Evolutionary conservation across 2,797 vertebrate species (phyloP), one percentile per base, ranked within the genome.

Genomic region (Sylvilagus floridanus): DNA sequence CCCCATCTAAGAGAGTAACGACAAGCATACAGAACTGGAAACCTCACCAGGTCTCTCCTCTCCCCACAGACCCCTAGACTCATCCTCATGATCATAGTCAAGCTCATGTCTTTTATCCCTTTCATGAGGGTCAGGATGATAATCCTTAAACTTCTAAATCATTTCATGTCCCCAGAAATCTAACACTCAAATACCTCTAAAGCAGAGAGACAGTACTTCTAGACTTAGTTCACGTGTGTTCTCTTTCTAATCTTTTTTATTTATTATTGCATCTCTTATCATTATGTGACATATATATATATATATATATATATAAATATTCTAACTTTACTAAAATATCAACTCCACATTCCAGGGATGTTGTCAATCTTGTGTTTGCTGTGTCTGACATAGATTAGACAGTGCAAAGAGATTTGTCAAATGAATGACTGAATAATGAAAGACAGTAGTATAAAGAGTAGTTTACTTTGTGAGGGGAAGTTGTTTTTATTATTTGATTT

Each of bases 231-330:
- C 62, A n/a, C 3, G 14, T 3, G n/a, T 6, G 21, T 73, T 83
- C 26, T n/a, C 11, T 86, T 83, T 76, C 26, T 69, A 26, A 91
- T 72, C 68, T 10, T 4, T 66, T 91, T 89, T 52, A 77, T 93
- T 75, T 62, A 60, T 65, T n/a, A 60, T 52, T 19, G 63, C 16
- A 82, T 85, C 63, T 65, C 17, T 90, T 91, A 65, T 71, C n/a
- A 50, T 79, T 35, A 47, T 47, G 47, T 82, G 63, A 42, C 7
- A 52, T 21, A 24, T 28, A 2, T 84, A 2, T 81, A 0, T 32
- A 16, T n/a, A 32, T 84, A 54, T 69, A 50, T 32, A 65, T 5
- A 30, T 57, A 24, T 63, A 19, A 71, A 26, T 71, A 28, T 71
- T 93, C 16, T 32, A 2, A 9, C 1, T 66, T 72, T 54, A 35